Base-by-base conservation (phyloP, 2,888 invertebrate genomes). In the Mimas tiliae region DNA sequence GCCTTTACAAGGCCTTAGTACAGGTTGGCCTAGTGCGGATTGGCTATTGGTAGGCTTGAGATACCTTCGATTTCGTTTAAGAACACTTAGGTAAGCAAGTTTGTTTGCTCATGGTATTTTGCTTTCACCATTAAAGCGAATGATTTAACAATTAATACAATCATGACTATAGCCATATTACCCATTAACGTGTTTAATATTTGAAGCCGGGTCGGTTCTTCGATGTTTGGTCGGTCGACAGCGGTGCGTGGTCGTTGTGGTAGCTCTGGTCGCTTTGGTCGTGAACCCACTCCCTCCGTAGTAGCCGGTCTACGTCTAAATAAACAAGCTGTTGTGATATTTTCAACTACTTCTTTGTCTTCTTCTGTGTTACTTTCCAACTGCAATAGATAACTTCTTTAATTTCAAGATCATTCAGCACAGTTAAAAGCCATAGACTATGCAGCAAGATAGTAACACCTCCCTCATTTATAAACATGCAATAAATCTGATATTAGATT, bases 181-280 rank as follows among this genome's bases (percentile, higher is more conserved):
- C 91, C 91, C 87, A 91, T 84, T n/a, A 91, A 81, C 0, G 92
- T 91, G 69, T 89, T 89, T 64, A 93, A 68, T 69, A 90, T 86
- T 69, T 91, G 85, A 21, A 93, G 80, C 62, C 87, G 83, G n/a
- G 86, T 84, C 0, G 84, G 84, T 6, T 80, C 78, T 9, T 84
- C 83, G 14, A 78, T 72, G 34, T 65, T 65, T 0, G 83, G 75
- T 7, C 79, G 76, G 0, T 83, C 84, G 1, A 79, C 68, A 0
- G 92, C 92, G 0, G 93, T 93, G 34, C 74, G 78, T 0, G 93
- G 92, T 52, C 93, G 74, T 6, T 70, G 74, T 0, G 82, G 83
- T n/a, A 87, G 48, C n/a, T 67, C 64, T 0, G 80, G 78, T 11
- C 82, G 76, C 0, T 66, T 16, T 0, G 88, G 88, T n/a, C 93